Evolutionary conservation across 2,797 vertebrate species (phyloP), one percentile per base, ranked within the genome.

Genomic region (Tokudaia muenninki): DNA sequence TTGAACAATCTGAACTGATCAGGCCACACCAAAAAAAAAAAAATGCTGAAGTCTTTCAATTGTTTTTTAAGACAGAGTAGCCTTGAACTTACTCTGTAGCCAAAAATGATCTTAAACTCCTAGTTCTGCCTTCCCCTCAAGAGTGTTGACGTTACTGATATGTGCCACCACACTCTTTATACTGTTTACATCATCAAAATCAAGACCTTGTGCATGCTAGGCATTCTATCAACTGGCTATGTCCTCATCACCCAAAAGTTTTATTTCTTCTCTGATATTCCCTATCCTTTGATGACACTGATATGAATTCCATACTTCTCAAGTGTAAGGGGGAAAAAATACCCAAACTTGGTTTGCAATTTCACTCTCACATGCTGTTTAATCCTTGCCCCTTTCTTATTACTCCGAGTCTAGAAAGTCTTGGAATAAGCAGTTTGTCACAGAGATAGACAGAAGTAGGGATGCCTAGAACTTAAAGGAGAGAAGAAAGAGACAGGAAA

Each of bases 1-100:
- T 91, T 87, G 91, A 97, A 50, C 12, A 92, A 74, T 94, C 37
- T 57, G 78, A 74, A 55, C 65, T 74, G 77, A 94, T 59, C 50
- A 79, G 21, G 92, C 22, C 55, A 89, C 80, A 52, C 50, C 6
- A 50, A 72, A 87, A 96, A 24, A 24, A 22, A 16, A 93, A 57
- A 91, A 93, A 89, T 17, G 74, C 26, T 26, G 61, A 61, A 70
- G 55, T 83, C 41, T 34, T 17, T 55, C 47, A 19, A 16, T 80
- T 41, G 41, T 21, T 83, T 83, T 12, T 44, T 29, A 41, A 29
- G 59, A 29, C 82, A 67, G 17, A 21, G 1, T 86, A 44, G 31
- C 29, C 19, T 50, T 19, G 57, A 10, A 59, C 16, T 75, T 19
- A 31, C 9, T 74, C 37, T 88, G 26, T 59, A 59, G 52, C 52